A percentile compares a stretch with the other conserved stretches of the same genome.
Evolutionary conservation across 2,888 invertebrate genomes (phyloP).

Genomic region (Ceraclea dissimilis): DNA sequence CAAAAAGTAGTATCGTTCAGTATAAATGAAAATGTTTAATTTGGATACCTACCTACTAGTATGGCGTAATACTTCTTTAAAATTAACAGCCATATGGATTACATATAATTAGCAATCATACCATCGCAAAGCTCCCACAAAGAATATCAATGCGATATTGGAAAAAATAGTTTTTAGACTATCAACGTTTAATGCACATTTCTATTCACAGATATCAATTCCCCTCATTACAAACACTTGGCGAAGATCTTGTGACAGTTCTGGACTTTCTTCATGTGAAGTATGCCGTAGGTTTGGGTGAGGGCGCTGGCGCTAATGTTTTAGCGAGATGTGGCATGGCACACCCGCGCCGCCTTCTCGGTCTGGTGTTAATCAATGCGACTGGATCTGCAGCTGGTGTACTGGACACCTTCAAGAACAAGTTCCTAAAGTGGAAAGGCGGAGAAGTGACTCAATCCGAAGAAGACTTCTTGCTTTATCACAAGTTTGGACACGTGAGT

Average conservation of each 20-base stretch:
- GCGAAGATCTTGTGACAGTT: conserved; percentile 74
- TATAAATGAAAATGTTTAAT: no score
- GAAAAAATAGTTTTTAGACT: no score
- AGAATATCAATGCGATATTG: no score
- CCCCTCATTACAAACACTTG: conserved; percentile 73
- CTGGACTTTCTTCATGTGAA: conserved; percentile 76
- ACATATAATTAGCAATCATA: no score
- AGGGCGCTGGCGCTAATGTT: conserved; percentile 84
- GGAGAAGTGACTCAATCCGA: conserved; percentile 80
- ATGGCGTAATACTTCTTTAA: no score
- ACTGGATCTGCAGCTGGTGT: conserved; percentile 82
- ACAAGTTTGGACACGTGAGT: conserved; percentile 89
- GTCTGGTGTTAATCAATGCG: conserved; percentile 78
- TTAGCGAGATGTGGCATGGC: conserved; percentile 77
- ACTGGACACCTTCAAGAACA: conserved; percentile 76
- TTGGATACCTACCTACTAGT: no score
- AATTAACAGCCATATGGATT: no score
- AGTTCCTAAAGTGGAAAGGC: conserved; percentile 79
- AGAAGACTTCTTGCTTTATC: conserved; percentile 80
- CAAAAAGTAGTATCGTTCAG: no score
- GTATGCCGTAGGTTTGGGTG: conserved; percentile 78
- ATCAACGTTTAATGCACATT: no score
- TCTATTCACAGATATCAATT: conserved; percentile 58
- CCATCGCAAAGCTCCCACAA: no score
- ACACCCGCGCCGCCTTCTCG: conserved; percentile 69